These are phyloP conservation scores for Ceratina calcarata DNA, from an alignment of 1,140 invertebrate genomes.

Conservation along the genomic window DNA sequence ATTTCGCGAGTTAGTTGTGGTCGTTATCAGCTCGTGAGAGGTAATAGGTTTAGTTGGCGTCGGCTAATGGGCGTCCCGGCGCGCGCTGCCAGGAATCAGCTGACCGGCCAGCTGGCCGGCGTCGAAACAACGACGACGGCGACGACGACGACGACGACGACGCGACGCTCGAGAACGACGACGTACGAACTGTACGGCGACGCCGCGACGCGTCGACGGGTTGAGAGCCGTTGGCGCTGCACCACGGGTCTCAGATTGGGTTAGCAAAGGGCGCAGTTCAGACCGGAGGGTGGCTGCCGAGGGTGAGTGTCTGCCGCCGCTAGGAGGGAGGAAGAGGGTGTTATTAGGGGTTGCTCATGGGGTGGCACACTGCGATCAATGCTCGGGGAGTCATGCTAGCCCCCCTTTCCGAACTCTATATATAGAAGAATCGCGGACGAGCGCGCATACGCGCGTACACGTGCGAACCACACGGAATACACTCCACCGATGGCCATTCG, in stretches of 20 bases:
- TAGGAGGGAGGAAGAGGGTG: slow-evolving; percentile 67
- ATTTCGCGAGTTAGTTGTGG: slow-evolving; percentile 49
- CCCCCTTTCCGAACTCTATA: slow-evolving; percentile 61
- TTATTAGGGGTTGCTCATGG: slow-evolving; percentile 79
- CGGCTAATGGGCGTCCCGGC: slow-evolving; percentile 71
- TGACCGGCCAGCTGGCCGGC: slow-evolving; percentile 76
- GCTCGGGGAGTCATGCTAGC: slow-evolving; percentile 75
- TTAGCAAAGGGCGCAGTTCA: slow-evolving; percentile 74
- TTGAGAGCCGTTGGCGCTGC: slow-evolving; percentile 73
- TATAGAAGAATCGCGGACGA: slow-evolving; percentile 55
- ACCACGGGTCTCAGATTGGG: slow-evolving; percentile 74
- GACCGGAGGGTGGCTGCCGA: slow-evolving; percentile 65
- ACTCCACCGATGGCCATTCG: slow-evolving; percentile 33
- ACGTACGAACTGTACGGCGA: no score
- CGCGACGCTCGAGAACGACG: neutral
- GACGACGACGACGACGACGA: neutral
- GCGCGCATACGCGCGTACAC: neutral
- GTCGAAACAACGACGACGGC: neutral
- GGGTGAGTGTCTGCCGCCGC: slow-evolving; percentile 38
- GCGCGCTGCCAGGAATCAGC: slow-evolving; percentile 72
- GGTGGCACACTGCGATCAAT: slow-evolving; percentile 78
- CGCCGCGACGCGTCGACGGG: slow-evolving; percentile 9
- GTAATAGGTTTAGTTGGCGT: slow-evolving; percentile 76
- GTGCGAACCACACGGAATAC: neutral
- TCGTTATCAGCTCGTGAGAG: slow-evolving; percentile 71